Percentiles rank a stretch among this genome's conserved stretches.
phyloP scores from a whole-genome alignment of 1,140 invertebrate genomes.

The Sweltsa coloradensis region DNA sequence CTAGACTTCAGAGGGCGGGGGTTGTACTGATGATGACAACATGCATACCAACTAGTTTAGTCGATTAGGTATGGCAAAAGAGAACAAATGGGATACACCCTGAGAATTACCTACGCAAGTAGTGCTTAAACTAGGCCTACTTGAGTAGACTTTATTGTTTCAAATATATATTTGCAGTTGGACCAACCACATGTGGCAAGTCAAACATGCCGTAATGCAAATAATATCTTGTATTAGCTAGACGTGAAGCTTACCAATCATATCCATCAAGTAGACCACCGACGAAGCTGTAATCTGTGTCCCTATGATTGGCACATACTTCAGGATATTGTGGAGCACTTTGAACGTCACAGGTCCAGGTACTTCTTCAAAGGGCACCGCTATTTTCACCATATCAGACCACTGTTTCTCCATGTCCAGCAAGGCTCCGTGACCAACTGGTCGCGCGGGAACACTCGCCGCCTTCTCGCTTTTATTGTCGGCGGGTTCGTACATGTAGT shows the following conservation, averaged over 20 bases:
- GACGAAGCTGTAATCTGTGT: conserved; percentile 44
- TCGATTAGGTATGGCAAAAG: too few species aligned
- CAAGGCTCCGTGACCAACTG: background rate
- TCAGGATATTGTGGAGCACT: conserved; percentile 40
- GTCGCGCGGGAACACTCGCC: background rate
- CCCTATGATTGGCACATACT: conserved; percentile 43
- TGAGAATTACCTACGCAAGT: too few species aligned
- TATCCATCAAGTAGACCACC: conserved; percentile 40
- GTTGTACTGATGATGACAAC: too few species aligned
- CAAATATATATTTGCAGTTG: conserved; percentile 13
- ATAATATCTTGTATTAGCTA: too few species aligned
- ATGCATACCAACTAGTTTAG: too few species aligned
- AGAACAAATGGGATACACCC: too few species aligned
- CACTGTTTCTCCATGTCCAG: background rate
- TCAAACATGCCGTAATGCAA: too few species aligned
- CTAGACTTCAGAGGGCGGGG: too few species aligned
- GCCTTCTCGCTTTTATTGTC: too few species aligned
- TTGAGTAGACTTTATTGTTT: conserved; percentile 5
- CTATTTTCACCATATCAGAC: background rate
- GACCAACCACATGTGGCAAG: conserved; percentile 19
- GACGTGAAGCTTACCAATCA: conserved; percentile 35
- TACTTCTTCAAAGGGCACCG: conserved; percentile 41
- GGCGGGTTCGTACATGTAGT: too few species aligned
- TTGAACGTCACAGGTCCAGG: conserved; percentile 43
- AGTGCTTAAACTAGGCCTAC: conserved; percentile 1